Base-by-base conservation (phyloP, 2,888 invertebrate genomes). In the Temnothorax rugatulus region DNA sequence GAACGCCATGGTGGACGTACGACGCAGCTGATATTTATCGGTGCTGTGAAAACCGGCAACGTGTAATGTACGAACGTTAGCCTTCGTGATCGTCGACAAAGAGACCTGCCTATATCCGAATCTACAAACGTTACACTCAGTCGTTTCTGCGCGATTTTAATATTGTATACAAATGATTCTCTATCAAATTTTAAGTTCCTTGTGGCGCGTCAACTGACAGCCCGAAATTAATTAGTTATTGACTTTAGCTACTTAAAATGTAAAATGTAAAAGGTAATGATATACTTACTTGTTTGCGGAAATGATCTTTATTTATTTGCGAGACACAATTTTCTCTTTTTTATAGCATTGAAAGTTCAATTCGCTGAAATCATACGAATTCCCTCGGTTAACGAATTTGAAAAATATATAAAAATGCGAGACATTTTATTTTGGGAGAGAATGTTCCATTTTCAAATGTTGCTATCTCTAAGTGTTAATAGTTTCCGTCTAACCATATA, bases 1-100 rank as follows among this genome's bases (percentile, higher is more conserved):
- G 73, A 71, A 68, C 79, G 66, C 61, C 79, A 77, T 82, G 81
- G 73, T 85, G 69, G 76, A 64, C 77, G 57, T 79, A 69, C 69
- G 69, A 81, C 71, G 73, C 73, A 71, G 71, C 79, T 79, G 79
- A 79, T 59, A 71, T 71, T 68, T 77, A 77, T 69, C 47, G 44
- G 59, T n/a, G 44, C 34, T 71, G 59, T 71, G 73, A 81, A 77
- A 81, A 71, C 41, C 59, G 34, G 68, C 68, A 34, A 52, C 68
- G 41, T 64, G 29, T 71, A 81, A 71, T 59, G 25, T 57, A 61
- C 61, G 61, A 50, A 57, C 63, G 59, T 52, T 47, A 47, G 61
- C 52, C 50, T 61, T 59, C 38, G 34, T 25, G 71, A 61, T 38
- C 73, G 54, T 21, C 66, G 73, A 77, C 68, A 77, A 68, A 77